Evolutionary conservation across 2,888 invertebrate genomes (phyloP), one percentile per base, ranked within the genome.

Genomic region (Euspilapteryx auroguttella): DNA sequence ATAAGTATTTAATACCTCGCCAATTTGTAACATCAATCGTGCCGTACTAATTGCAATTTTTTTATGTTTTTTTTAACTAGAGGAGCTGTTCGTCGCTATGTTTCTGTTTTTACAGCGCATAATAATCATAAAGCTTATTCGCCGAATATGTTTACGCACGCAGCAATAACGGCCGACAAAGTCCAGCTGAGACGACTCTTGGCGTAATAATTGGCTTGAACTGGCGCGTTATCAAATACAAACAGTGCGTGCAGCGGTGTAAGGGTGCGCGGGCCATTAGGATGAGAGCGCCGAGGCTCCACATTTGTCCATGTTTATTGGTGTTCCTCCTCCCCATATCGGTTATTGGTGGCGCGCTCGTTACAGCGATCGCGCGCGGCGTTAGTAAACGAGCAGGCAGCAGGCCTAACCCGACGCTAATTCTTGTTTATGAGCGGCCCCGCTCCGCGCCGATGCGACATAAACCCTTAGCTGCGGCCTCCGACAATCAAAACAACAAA

Each of bases 371-470:
- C 56, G 47, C 57, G 56, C 57, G 61, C 61, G 64, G 66, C 62
- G 62, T 66, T 66, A 71, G 73, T 69, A 69, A 69, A 69, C 71
- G 68, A 65, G 58, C 54, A 53, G 52, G 53, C 57, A 47, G 51
- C n/a, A n/a, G n/a, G n/a, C n/a, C n/a, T n/a, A n/a, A 55, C 58
- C 50, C 55, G 65, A 64, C 62, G 61, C 62, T 73, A 69, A 73
- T 71, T 65, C 73, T 68, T 59, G 61, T 73, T 73, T 73, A 73
- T 65, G 68, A 62, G 53, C 37, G 50, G 48, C 53, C 55, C 56
- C 46, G 52, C 47, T 49, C 49, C 42, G 54, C 49, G 49, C 53
- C 58, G 52, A 48, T 46, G 48, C 55, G 47, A 54, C 47, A 44
- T 49, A 48, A 47, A 49, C 49, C 53, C 54, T 51, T 56, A 49